Conservation (phyloP, 2,113 vertebrate species). For the Pangasianodon gigas region DNA sequence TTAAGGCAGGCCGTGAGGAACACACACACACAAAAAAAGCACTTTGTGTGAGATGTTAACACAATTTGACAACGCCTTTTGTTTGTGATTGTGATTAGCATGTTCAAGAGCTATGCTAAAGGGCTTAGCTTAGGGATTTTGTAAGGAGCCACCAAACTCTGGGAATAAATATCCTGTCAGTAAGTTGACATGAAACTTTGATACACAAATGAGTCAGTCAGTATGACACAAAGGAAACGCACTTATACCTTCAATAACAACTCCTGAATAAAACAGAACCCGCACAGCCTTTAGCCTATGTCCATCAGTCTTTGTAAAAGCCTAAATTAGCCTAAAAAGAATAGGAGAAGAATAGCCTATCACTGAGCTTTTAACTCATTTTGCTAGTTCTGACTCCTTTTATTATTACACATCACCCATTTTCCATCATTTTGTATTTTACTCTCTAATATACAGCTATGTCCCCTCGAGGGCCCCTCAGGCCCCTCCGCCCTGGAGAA, state of each 20-base stretch:
- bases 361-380: constrained; percentile 20
- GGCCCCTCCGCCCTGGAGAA: constrained; percentile 53
- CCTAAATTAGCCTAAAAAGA: neutral
- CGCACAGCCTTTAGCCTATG: neutral
- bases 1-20: constrained; percentile 55
- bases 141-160: constrained; percentile 24
- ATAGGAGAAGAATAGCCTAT: neutral
- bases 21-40: constrained; percentile 51
- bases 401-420: constrained; percentile 40
- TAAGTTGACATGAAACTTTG: constrained; percentile 38
- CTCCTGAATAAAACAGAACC: neutral
- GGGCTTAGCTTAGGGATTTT: constrained; percentile 29
- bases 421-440: constrained; percentile 44
- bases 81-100: constrained; percentile 35
- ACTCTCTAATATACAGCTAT: constrained; percentile 31
- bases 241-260: neutral
- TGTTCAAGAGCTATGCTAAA: constrained; percentile 38
- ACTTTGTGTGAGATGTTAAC: constrained; percentile 43
- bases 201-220: constrained; percentile 23
- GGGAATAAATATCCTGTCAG: constrained; percentile 35
- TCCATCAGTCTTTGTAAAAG: neutral
- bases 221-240: constrained; percentile 15
- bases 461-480: constrained; percentile 48
- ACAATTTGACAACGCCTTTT: constrained; percentile 44
- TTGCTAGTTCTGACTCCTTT: constrained; percentile 9